Evolutionary conservation across 35 echinoderm and acorn worm species (phyloP).

Genomic region (Patiria miniata): DNA sequence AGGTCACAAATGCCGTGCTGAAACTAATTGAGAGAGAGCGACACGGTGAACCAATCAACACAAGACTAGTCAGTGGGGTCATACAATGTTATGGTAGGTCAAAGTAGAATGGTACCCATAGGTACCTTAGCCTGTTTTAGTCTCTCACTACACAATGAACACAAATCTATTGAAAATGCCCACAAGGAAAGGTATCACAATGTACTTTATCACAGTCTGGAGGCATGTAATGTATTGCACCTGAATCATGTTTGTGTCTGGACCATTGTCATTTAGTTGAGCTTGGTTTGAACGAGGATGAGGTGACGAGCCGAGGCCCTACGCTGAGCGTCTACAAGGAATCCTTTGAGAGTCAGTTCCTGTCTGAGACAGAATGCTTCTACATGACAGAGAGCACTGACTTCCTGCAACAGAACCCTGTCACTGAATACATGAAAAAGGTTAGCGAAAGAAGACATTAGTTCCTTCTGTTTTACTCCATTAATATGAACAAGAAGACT

Average conservation of each 20-base stretch:
- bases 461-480: no score
- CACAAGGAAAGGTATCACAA: no score
- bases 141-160: no score
- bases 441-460: no score
- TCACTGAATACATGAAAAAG: conserved; percentile 99
- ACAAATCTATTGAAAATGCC: no score
- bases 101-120: no score
- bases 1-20: conserved; percentile 94
- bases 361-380: conserved; percentile 86
- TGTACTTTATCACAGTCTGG: no score
- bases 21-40: conserved; percentile 92
- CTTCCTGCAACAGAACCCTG: conserved; percentile 91
- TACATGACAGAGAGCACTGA: conserved; percentile 84
- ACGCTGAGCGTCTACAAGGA: conserved; percentile 96
- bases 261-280: no score
- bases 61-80: conserved; percentile 87
- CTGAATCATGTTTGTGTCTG: not conserved
- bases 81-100: conserved; percentile 93
- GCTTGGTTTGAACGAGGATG: conserved; percentile 96
- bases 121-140: no score
- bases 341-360: conserved; percentile 92
- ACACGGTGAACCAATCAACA: conserved; percentile 94
- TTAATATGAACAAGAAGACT: no score
- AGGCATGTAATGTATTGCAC: no score
- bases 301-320: conserved; percentile 69